Evolutionary conservation across 2,888 invertebrate genomes (phyloP).

Genomic region (Oligia latruncula): DNA sequence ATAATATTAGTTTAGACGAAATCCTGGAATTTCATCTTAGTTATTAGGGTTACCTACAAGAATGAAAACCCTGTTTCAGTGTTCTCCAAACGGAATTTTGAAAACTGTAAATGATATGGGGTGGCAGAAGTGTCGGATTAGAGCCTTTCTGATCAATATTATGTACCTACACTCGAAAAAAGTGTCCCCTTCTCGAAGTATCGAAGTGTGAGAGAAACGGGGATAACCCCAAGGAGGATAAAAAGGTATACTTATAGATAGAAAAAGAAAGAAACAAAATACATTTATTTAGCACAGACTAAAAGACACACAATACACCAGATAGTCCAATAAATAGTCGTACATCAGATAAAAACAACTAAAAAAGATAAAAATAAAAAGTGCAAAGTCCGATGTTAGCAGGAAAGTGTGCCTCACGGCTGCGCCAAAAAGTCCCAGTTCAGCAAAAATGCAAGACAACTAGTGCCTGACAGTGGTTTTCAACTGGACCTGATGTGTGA

Average conservation of each 20-base stretch:
- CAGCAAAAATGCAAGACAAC: no score
- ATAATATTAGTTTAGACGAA: not conserved
- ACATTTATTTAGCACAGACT: no score
- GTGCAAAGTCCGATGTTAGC: no score
- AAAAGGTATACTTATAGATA: not conserved
- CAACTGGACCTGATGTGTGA: no score
- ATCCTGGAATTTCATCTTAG: not conserved
- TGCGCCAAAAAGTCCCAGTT: no score
- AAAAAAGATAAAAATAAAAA: no score
- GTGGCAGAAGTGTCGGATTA: not conserved
- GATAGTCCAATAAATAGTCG: no score
- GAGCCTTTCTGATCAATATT: constrained; percentile 1
- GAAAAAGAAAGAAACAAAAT: no score
- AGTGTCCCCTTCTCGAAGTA: not conserved
- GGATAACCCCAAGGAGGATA: not conserved
- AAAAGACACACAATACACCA: no score
- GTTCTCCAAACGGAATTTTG: not conserved
- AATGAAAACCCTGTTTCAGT: not conserved
- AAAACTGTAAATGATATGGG: not conserved
- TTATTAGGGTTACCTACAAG: not conserved
- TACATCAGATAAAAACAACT: no score
- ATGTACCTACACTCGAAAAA: not conserved
- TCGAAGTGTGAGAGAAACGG: not conserved
- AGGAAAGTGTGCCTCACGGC: no score
- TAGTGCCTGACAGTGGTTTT: no score